Evolutionary conservation across 2,888 invertebrate species (phyloP), one percentile per base, ranked within the genome.

Genomic region (Crematogaster levior): DNA sequence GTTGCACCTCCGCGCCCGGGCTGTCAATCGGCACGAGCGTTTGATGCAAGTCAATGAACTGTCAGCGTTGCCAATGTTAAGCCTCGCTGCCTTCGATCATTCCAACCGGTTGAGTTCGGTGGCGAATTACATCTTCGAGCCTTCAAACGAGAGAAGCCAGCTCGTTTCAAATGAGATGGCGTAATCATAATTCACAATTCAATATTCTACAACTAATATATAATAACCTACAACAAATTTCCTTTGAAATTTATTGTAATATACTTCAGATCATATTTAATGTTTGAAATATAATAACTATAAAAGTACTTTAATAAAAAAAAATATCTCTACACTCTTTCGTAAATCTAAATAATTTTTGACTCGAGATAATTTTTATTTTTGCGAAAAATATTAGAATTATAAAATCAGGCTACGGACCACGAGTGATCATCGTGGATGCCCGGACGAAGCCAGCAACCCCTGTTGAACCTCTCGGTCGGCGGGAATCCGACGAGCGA

Each of bases 401-500:
- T 70, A 27, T 24, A 60, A 88, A 83, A 56, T 73, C 46, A 18
- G 9, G 80, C 79, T 80, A 85, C 61, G 85, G 60, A 30, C 77
- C 12, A 77, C 70, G 84, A 84, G 85, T 82, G 82, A 77, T 77
- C 73, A 68, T 81, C 89, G 82, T 81, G 88, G 87, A 88, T 89
- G 89, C 93, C 93, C 93, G 93, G 93, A 93, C 93, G 93, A 92
- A 94, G 93, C 91, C 93, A 93, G 92, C 92, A 92, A 94, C 94
- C 93, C 93, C 92, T 91, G 91, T 88, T 92, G 93, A 94, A 93
- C 93, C 92, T 92, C 90, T 88, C 86, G 88, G 87, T 81, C 85
- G 88, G 83, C 83, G 87, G 85, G 89, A 88, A 89, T 89, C 87
- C 81, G 87, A 83, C 87, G 34, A 84, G 89, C 87, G 37, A 82